Conservation (phyloP, 2,888 invertebrate genomes). For the Myopa testacea region DNA sequence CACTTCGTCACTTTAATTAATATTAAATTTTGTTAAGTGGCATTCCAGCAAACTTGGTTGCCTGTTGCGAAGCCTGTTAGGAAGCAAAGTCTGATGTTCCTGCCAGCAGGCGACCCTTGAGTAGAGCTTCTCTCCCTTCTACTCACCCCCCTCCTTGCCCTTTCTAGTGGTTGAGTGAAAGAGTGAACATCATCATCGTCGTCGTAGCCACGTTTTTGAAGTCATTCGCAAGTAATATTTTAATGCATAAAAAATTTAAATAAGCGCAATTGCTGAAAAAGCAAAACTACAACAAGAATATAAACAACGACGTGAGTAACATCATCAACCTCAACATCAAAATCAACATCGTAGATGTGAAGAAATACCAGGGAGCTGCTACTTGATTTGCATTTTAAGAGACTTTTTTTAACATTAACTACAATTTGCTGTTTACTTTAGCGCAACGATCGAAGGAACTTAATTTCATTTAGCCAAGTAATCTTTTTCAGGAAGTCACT, state of each 20-base stretch:
- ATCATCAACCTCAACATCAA: slow-evolving; percentile 14
- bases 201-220: slow-evolving; percentile 17
- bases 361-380: slow-evolving; percentile 4
- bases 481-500: no score
- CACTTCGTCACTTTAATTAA: slow-evolving; percentile 34
- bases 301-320: not conserved
- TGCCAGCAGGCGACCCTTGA: not conserved
- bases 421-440: slow-evolving; percentile 11
- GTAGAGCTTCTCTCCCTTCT: not conserved
- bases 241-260: slow-evolving; percentile 38
- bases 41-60: slow-evolving; percentile 28
- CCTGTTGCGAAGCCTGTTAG: not conserved
- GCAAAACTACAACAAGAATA: slow-evolving; percentile 26
- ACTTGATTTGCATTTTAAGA: not conserved
- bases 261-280: slow-evolving; percentile 44
- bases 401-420: slow-evolving; percentile 20
- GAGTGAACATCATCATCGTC: not conserved
- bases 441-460: not conserved
- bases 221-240: slow-evolving; percentile 29
- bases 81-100: not conserved
- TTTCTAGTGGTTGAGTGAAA: not conserved
- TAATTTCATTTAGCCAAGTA: not conserved
- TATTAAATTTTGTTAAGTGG: slow-evolving; percentile 37
- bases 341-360: not conserved
- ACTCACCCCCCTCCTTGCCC: not conserved